Base-by-base conservation (phyloP, 2,888 invertebrate genomes). In the Tinea pellionella region DNA sequence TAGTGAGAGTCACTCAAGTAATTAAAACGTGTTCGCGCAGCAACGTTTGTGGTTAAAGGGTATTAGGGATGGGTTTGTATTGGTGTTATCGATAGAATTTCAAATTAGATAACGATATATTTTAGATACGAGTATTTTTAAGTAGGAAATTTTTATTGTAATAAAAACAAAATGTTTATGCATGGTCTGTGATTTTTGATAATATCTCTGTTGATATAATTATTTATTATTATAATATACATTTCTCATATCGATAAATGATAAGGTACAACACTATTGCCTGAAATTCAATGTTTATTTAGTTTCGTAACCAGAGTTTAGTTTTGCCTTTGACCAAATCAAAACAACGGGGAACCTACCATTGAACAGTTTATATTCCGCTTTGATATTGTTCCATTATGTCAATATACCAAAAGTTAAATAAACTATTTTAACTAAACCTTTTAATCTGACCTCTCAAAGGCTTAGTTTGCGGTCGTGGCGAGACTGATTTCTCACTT, bases 21-120 rank as follows among this genome's bases (percentile, higher is more conserved):
- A 74, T 74, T 74, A 71, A 71, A 71, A 69, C 63, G 65, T 60
- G 18, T 59, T 59, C 59, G 47, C 55, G 16, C 15, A 15, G 41
- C 42, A 56, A 55, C 41, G 59, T 18, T 19, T 42, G 60, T 57
- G 43, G 57, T 30, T 47, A 29, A 57, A 61, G 61, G 51, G 53
- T 32, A 32, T 29, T 53, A 57, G 30, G 7, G 57, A 32, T 57
- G 57, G 3, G 30, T 9, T n/a, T 12, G n/a, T 13, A 4, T 9
- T 15, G 16, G 3, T 16, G n/a, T 47, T 47, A 47, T 47, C 47
- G 47, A 47, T 47, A 15, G 9, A 16, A n/a, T 47, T 47, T n/a
- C 8, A 4, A 41, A 24, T 24, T 24, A 24, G n/a, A n/a, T n/a
- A n/a, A n/a, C n/a, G n/a, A n/a, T n/a, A n/a, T n/a, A n/a, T n/a